These are phyloP conservation scores for Epinephelus awoara DNA, from an alignment of 2,797 vertebrate species.

Conservation along the genomic window DNA sequence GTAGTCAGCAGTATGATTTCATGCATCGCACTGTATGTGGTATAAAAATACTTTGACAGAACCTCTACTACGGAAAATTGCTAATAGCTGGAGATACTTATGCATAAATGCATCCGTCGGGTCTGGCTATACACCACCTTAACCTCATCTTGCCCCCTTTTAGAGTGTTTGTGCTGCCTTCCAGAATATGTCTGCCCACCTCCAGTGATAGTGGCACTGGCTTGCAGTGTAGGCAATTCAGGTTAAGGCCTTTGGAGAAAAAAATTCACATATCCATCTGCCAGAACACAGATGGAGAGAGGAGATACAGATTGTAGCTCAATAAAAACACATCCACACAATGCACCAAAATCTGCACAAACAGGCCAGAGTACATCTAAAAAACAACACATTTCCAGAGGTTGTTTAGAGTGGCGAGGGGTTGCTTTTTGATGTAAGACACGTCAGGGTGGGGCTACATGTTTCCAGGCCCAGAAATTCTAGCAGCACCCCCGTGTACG, in stretches of 20 bases:
- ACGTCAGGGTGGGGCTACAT: slow-evolving; percentile 9
- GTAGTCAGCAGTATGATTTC: background rate
- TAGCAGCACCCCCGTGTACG: background rate
- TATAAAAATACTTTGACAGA: background rate
- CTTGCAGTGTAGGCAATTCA: slow-evolving; percentile 9
- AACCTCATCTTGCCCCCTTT: slow-evolving; percentile 24
- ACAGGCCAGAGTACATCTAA: background rate
- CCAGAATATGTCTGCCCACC: slow-evolving; percentile 20
- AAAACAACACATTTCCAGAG: background rate
- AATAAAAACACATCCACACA: slow-evolving; percentile 10
- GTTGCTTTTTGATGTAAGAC: slow-evolving; percentile 9
- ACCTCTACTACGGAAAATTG: background rate
- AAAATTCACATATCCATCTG: slow-evolving; percentile 33
- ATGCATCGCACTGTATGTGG: background rate
- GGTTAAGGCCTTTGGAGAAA: slow-evolving; percentile 17
- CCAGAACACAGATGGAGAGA: slow-evolving; percentile 33
- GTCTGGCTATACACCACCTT: background rate
- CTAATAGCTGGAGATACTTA: background rate
- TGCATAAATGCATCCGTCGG: slow-evolving; percentile 3
- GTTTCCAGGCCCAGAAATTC: slow-evolving; percentile 22
- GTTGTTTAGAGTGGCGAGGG: slow-evolving; percentile 12
- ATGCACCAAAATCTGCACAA: slow-evolving; percentile 12
- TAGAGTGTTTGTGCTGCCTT: slow-evolving; percentile 15
- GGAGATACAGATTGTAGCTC: slow-evolving; percentile 16
- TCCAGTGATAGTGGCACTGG: slow-evolving; percentile 7